phyloP scores from a whole-genome alignment of 2,113 vertebrate species.

The Sigmodon hispidus region DNA sequence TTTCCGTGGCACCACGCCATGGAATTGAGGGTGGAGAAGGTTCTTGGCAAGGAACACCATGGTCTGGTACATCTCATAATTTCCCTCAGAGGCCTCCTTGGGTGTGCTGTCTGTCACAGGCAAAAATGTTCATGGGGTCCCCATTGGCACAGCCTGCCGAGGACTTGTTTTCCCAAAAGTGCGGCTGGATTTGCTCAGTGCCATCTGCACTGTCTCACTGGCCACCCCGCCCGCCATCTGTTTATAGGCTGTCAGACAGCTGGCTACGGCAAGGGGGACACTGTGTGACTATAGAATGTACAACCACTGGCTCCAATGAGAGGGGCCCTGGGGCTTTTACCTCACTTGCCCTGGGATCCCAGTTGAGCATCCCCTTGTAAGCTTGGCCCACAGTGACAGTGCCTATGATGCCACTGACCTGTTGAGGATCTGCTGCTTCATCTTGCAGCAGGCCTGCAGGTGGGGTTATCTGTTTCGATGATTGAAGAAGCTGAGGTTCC shows the following conservation, averaged over 20 bases:
- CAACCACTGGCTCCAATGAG: neutral
- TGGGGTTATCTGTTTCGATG: neutral
- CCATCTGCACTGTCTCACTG: slow-evolving; percentile 71
- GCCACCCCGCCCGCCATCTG: slow-evolving; percentile 70
- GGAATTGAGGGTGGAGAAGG: slow-evolving; percentile 61
- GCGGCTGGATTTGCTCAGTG: slow-evolving; percentile 71
- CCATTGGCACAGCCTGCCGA: neutral
- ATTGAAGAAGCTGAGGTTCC: neutral
- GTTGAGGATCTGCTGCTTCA: neutral
- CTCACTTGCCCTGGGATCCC: slow-evolving; percentile 26
- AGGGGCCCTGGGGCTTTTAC: slow-evolving; percentile 52
- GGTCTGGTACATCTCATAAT: slow-evolving; percentile 62
- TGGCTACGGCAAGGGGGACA: slow-evolving; percentile 72
- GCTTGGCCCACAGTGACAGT: neutral
- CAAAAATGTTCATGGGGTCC: neutral
- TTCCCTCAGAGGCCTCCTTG: slow-evolving; percentile 53
- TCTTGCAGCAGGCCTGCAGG: neutral
- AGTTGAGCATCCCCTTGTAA: neutral
- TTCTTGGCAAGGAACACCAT: slow-evolving; percentile 4
- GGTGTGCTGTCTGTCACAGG: slow-evolving; percentile 53
- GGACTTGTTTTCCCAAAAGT: slow-evolving; percentile 72
- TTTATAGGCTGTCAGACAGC: slow-evolving; percentile 69
- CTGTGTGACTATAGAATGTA: slow-evolving; percentile 65
- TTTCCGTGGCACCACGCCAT: slow-evolving; percentile 9
- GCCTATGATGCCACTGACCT: too few relatives aligned